phyloP scores from a whole-genome alignment of 2,113 vertebrate genomes.

The Bubo blakistoni region DNA sequence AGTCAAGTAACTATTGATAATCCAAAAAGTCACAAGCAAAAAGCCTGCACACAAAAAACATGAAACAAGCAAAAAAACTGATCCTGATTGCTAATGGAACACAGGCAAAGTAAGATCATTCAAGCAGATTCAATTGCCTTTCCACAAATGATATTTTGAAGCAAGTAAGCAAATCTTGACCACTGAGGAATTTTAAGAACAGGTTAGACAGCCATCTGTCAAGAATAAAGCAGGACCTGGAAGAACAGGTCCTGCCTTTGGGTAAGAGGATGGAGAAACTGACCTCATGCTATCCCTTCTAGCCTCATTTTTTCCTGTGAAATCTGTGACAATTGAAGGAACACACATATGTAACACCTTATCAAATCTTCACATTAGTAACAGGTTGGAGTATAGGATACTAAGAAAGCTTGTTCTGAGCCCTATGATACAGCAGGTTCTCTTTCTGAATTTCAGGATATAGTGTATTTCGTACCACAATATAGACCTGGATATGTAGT shows the following conservation, averaged over 20 bases:
- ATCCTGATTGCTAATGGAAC: neutral
- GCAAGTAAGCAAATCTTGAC: neutral
- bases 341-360: neutral
- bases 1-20: neutral
- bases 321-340: neutral
- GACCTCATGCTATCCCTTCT: neutral
- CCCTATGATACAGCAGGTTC: neutral
- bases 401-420: neutral
- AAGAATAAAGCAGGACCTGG: neutral
- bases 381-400: neutral
- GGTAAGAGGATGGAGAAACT: neutral
- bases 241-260: neutral
- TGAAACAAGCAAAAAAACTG: neutral
- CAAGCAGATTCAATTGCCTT: slow-evolving; percentile 24
- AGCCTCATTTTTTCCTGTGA: neutral
- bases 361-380: neutral
- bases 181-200: neutral
- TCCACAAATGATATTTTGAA: neutral
- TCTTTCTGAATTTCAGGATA: neutral
- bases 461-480: neutral
- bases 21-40: neutral
- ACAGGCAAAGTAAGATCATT: neutral
- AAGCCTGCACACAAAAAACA: neutral
- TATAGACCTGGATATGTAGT: neutral
- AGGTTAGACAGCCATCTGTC: neutral